phyloP scores from a whole-genome alignment of 2,888 invertebrate species.

The Beris chalybata region DNA sequence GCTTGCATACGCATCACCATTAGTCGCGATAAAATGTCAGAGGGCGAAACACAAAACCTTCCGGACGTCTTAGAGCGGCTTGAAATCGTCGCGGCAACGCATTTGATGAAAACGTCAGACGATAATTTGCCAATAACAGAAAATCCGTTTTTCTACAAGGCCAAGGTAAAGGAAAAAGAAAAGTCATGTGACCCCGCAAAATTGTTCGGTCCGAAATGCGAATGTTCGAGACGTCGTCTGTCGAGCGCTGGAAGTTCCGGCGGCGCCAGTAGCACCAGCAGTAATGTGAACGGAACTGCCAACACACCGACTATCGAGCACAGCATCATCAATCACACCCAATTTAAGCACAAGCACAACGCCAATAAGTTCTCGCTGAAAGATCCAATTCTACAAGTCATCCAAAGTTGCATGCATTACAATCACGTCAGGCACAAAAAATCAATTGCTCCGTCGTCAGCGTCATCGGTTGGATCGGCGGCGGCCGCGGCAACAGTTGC shows the following conservation, averaged over 20 bases:
- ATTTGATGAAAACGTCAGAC: constrained; percentile 42
- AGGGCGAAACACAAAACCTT: constrained; percentile 47
- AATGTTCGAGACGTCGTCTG: constrained; percentile 22
- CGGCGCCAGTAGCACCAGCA: neutral
- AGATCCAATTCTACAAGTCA: constrained; percentile 41
- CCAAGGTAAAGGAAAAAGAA: constrained; percentile 42
- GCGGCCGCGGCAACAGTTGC: neutral
- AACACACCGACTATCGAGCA: constrained; percentile 30
- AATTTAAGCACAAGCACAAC: constrained; percentile 37
- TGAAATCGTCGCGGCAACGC: constrained; percentile 60
- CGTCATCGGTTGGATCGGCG: constrained; percentile 25
- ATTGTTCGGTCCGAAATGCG: constrained; percentile 38
- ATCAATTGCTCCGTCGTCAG: constrained; percentile 11
- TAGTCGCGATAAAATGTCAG: constrained; percentile 8
- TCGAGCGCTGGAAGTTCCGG: neutral
- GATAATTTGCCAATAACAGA: constrained; percentile 37
- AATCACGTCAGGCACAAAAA: constrained; percentile 39
- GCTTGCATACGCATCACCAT: too few species aligned
- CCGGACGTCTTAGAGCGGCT: constrained; percentile 61
- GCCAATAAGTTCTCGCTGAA: constrained; percentile 37
- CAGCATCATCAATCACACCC: constrained; percentile 37
- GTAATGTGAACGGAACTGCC: neutral
- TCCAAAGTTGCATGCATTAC: constrained; percentile 42
- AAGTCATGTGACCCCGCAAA: constrained; percentile 26
- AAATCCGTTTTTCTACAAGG: constrained; percentile 41